Evolutionary conservation across 2,113 vertebrate genomes (phyloP).

Genomic region (Corynorhinus townsendii): DNA sequence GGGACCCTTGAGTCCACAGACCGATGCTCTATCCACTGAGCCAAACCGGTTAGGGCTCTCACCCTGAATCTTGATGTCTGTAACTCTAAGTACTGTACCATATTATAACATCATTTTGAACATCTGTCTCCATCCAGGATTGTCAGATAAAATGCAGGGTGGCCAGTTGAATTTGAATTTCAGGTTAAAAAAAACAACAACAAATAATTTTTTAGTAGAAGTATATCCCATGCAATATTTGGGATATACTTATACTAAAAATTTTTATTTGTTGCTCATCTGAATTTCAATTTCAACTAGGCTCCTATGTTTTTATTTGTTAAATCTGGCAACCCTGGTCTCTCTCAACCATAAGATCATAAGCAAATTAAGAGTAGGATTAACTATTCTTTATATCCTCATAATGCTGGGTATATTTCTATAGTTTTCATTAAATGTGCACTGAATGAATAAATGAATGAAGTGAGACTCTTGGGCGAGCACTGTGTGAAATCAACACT

Average conservation of each 20-base stretch:
- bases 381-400: background rate
- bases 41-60: background rate
- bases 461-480: background rate
- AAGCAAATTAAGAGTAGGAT: background rate
- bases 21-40: too few species aligned
- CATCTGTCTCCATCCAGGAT: background rate
- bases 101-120: background rate
- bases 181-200: background rate
- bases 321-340: background rate
- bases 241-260: background rate
- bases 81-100: background rate
- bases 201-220: background rate
- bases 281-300: background rate
- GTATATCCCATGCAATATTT: background rate
- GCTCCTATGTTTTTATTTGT: background rate
- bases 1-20: too few species aligned
- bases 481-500: background rate
- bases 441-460: background rate
- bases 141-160: background rate
- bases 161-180: background rate
- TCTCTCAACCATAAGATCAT: background rate
- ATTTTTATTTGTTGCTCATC: background rate
- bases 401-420: background rate
- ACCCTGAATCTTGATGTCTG: background rate
- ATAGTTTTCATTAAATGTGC: background rate